Base-by-base conservation (phyloP, 2,888 invertebrate species). In the Caenorhabditis virilis region DNA sequence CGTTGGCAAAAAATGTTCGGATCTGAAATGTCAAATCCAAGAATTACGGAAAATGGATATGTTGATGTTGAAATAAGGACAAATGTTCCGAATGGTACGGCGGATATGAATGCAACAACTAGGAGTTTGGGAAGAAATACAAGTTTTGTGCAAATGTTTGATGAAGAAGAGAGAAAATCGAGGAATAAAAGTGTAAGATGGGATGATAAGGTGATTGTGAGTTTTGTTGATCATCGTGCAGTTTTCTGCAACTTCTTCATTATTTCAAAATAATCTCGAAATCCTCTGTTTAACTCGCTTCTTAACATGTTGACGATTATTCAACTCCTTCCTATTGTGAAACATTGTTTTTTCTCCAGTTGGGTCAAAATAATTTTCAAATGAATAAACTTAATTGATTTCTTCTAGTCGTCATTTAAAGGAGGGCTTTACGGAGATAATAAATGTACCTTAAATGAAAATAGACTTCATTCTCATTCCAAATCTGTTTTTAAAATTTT, bases 151-250 rank as follows among this genome's bases (percentile, higher is more conserved):
- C 23, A 65, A 22, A 15, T 59, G 18, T 65, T 65, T 35, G 64
- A 65, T 35, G 59, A 59, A 22, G 55, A 47, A 25, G 64, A 56
- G 18, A 35, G 49, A 6, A 56, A 53, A 18, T 56, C 55, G 25
- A 43, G 46, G 15, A 48, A 36, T 39, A 56, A 56, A 42, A 61
- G 49, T 57, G 66, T 66, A n/a, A 56, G 49, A 26, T 66, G 66
- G 66, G 54, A 61, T 43, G 57, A 65, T 18, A 35, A 35, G 16
- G 41, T 38, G 23, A 27, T 65, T 20, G 65, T 65, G 52, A 50
- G 50, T 39, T 50, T 22, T 20, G 5, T n/a, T n/a, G n/a, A n/a
- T n/a, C n/a, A n/a, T n/a, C n/a, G n/a, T n/a, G n/a, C n/a, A n/a
- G n/a, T n/a, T n/a, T n/a, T n/a, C n/a, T n/a, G n/a, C n/a, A n/a